Conservation (phyloP, 2,797 vertebrate species). For the Sebastes dallii region DNA sequence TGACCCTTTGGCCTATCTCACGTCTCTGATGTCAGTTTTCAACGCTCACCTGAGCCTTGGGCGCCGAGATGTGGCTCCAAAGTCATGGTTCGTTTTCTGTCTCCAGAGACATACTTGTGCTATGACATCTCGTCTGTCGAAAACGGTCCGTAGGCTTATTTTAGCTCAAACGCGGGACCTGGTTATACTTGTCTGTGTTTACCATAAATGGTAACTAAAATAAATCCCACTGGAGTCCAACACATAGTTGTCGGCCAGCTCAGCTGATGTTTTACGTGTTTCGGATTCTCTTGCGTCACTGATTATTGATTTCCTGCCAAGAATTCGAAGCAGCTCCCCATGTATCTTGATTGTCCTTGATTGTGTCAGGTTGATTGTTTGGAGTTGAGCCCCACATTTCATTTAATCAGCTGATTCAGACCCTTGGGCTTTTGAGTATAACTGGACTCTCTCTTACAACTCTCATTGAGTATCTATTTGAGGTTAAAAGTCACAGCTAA, state of each 20-base stretch:
- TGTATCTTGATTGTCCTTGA: not conserved
- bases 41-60: constrained; percentile 59
- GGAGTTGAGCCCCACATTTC: not conserved
- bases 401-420: not conserved
- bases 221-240: constrained; percentile 25
- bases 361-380: not conserved
- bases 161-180: constrained; percentile 54
- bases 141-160: constrained; percentile 57
- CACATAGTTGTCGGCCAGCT: constrained; percentile 4
- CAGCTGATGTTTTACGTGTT: constrained; percentile 26
- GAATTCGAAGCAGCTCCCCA: constrained; percentile 7
- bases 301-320: constrained; percentile 10
- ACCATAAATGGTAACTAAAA: constrained; percentile 70
- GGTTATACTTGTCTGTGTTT: constrained; percentile 48
- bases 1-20: constrained; percentile 34
- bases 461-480: not conserved
- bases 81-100: constrained; percentile 48
- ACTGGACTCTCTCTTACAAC: not conserved
- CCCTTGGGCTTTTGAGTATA: not conserved
- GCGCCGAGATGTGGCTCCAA: constrained; percentile 30
- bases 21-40: constrained; percentile 55
- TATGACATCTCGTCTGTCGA: constrained; percentile 64
- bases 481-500: not conserved
- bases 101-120: constrained; percentile 69
- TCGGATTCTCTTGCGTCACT: constrained; percentile 17